Percentiles rank a stretch among this genome's conserved stretches.
phyloP scores from a whole-genome alignment of 1,140 invertebrate species.

The Penaeus indicus region DNA sequence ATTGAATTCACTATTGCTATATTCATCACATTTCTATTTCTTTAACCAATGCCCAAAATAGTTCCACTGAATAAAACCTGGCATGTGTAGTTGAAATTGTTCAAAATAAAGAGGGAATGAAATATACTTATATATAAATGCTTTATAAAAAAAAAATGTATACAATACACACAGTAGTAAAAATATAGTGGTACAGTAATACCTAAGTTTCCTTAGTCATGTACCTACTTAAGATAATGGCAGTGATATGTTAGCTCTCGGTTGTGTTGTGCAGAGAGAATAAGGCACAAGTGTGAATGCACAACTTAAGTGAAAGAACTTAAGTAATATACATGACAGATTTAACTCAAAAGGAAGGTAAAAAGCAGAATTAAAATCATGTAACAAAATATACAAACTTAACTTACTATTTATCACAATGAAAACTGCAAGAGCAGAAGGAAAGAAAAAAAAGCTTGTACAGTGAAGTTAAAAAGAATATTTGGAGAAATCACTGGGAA shows the following conservation, averaged over 20 bases:
- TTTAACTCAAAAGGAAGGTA: too few species aligned
- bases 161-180: background rate
- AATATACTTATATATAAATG: too few species aligned
- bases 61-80: too few species aligned
- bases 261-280: slow-evolving; percentile 58
- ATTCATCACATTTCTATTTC: too few species aligned
- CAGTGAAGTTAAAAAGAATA: slow-evolving; percentile 1
- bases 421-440: slow-evolving; percentile 25
- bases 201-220: too few species aligned
- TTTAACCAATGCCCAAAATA: too few species aligned
- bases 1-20: too few species aligned
- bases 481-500: background rate
- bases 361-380: too few species aligned
- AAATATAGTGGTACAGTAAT: too few species aligned
- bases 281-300: slow-evolving; percentile 61
- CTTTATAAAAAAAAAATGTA: background rate
- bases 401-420: background rate
- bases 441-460: slow-evolving; percentile 4
- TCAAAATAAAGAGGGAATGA: too few species aligned
- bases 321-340: background rate
- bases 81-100: too few species aligned
- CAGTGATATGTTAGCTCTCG: slow-evolving; percentile 66
- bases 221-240: slow-evolving; percentile 34
- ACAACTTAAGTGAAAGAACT: slow-evolving; percentile 46
- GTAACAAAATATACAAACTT: background rate